These are phyloP conservation scores for Acronicta leporina DNA, from an alignment of 2,888 invertebrate species.

Conservation along the genomic window DNA sequence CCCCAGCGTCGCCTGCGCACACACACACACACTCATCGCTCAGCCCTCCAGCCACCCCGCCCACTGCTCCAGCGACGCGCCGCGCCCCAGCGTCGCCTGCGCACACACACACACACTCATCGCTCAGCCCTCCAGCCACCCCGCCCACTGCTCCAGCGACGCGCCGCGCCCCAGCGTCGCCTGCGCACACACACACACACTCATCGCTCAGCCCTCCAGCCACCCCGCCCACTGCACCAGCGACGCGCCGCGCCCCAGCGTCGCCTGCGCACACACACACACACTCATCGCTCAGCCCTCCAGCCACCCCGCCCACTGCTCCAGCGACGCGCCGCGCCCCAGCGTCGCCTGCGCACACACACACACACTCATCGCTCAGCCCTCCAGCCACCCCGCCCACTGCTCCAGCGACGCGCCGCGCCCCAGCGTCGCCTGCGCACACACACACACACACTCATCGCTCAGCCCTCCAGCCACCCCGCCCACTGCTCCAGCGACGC, in stretches of 20 bases:
- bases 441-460: not conserved
- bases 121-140: not conserved
- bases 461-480: too few species aligned
- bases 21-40: not conserved
- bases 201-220: too few species aligned
- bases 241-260: conserved; percentile 85
- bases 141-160: conserved; percentile 90
- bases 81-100: conserved; percentile 88
- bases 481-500: too few species aligned
- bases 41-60: conserved; percentile 97
- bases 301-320: conserved; percentile 99
- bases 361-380: conserved; percentile 56
- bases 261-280: conserved; percentile 79
- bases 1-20: conserved; percentile 80
- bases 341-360: conserved; percentile 89
- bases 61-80: conserved; percentile 98
- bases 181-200: too few species aligned
- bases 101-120: not conserved
- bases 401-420: conserved; percentile 98
- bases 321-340: conserved; percentile 63
- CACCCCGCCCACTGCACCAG: not conserved
- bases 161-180: conserved; percentile 92
- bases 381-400: conserved; percentile 99
- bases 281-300: conserved; percentile 86
- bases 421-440: conserved; percentile 84